Base-by-base conservation (phyloP, 2,888 invertebrate species). In the Unio pictorum region DNA sequence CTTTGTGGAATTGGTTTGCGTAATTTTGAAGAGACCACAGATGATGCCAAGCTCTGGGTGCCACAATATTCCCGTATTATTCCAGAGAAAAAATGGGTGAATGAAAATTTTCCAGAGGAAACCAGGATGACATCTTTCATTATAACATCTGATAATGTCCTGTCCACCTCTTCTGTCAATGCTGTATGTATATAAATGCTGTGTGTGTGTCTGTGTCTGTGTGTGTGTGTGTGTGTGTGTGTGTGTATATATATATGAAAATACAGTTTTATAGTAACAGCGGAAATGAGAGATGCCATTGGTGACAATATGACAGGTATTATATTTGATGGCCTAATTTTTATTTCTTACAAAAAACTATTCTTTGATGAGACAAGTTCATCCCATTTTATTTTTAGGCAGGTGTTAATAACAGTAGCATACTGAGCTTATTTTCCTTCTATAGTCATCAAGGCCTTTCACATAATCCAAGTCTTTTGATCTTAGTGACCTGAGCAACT, bases 31-130 rank as follows among this genome's bases (percentile, higher is more conserved):
- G 81, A 83, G 64, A 83, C 81, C 4, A 73, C 74, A 1, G 81
- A 75, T n/a, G 81, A 82, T 70, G 84, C 82, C 26, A 81, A 84
- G 57, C 74, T 86, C 5, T 86, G 86, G 86, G 86, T 86, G 20
- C 86, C 86, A 1, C 71, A 75, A 30, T 73, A 76, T 20, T 82
- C 86, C 0, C 68, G 84, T 17, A 73, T 86, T 11, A 75, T 84
- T 64, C 72, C 71, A 18, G 84, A 86, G 67, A 83, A 84, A 60
- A 71, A 70, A 20, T 86, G 84, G 86, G 80, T 83, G 60, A 75
- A 80, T 20, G 66, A 67, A 23, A 72, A 77, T 45, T 86, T 84
- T 64, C 86, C 86, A 1, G 74, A 81, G 60, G 69, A 81, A 57
- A 83, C 81, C 18, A 70, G 86, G 63, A 84, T 76, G 73, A 81